A percentile compares a stretch with the other conserved stretches of the same genome.
Evolutionary conservation across 2,113 vertebrate genomes (phyloP).

Genomic region (Stigmatopora argus): DNA sequence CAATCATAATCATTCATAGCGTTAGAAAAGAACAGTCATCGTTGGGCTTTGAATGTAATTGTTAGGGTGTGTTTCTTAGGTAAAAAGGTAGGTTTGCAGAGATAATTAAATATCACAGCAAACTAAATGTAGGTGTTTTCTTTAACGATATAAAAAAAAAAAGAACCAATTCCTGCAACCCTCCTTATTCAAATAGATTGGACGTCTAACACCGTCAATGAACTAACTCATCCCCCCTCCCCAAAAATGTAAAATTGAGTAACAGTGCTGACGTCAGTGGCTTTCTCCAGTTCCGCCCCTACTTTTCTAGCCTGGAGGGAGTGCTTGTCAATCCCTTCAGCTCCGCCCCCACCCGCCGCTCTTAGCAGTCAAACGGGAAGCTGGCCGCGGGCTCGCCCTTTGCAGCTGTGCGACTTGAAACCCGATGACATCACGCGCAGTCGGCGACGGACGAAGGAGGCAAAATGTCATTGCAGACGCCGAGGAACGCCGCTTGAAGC

Average conservation of each 20-base stretch:
- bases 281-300: neutral
- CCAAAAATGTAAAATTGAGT: neutral
- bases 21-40: neutral
- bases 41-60: no score
- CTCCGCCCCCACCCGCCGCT: conserved; percentile 30
- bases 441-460: neutral
- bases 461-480: conserved; percentile 48
- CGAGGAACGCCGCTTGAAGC: conserved; percentile 27
- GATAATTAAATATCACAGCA: no score
- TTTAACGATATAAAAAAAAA: no score
- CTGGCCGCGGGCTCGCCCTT: conserved; percentile 21
- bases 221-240: no score
- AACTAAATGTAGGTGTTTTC: no score
- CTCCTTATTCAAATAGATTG: no score
- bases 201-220: no score
- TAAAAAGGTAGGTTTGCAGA: no score
- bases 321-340: conserved; percentile 51
- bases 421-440: conserved; percentile 1
- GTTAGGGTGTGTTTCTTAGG: no score
- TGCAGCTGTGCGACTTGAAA: conserved; percentile 32
- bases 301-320: neutral
- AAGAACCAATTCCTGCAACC: no score
- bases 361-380: conserved; percentile 40
- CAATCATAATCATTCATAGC: neutral
- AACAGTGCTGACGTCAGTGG: neutral